A percentile compares a stretch with the other conserved stretches of the same genome.
Conservation (phyloP, 2,888 invertebrate species). For the Zygogramma bicolorata region DNA sequence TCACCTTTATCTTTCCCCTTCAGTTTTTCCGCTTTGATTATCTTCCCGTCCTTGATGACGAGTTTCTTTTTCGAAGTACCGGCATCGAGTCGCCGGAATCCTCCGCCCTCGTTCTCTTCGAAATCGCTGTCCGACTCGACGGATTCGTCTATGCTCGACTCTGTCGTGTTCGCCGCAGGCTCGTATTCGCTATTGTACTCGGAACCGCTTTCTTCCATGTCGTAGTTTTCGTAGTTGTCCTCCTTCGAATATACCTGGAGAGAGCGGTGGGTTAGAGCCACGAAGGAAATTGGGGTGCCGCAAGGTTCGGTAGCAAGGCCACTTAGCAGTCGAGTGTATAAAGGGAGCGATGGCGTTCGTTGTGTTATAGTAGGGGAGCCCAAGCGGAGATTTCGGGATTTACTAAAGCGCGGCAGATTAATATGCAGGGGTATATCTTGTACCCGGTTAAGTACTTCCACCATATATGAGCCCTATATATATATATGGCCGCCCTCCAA, state of each 20-base stretch:
- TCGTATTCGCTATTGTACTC: conserved; percentile 64
- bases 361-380: too few relatives aligned
- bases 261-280: neutral
- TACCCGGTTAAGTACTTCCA: too few relatives aligned
- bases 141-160: conserved; percentile 61
- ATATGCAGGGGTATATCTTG: too few relatives aligned
- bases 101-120: conserved; percentile 66
- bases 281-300: neutral
- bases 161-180: conserved; percentile 57
- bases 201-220: conserved; percentile 62
- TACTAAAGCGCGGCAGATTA: too few relatives aligned
- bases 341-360: too few relatives aligned
- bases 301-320: neutral
- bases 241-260: conserved; percentile 43
- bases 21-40: conserved; percentile 77
- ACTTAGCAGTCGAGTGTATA: neutral
- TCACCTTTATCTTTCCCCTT: conserved; percentile 63
- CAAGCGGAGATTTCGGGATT: too few relatives aligned
- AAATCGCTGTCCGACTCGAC: conserved; percentile 61
- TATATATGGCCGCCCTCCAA: too few relatives aligned
- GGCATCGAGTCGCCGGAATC: conserved; percentile 69
- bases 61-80: conserved; percentile 78
- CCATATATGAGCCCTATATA: too few relatives aligned
- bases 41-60: conserved; percentile 75
- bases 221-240: conserved; percentile 56